phyloP scores from a whole-genome alignment of 1,140 invertebrate genomes.

The Atopsyche davidsoni region DNA sequence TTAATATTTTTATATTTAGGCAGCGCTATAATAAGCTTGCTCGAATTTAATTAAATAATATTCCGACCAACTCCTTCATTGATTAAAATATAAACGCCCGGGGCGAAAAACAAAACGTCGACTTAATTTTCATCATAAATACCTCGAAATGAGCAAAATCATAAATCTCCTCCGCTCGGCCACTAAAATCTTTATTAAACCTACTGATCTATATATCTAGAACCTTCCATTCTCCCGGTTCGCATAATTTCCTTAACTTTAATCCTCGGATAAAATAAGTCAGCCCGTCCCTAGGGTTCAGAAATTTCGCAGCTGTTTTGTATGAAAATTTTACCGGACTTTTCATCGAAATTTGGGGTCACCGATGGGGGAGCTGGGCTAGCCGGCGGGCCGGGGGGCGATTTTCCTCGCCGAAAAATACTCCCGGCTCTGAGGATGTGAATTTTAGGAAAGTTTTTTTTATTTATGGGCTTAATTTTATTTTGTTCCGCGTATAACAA shows the following conservation, averaged over 20 bases:
- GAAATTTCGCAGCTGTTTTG: not conserved
- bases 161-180: too few species aligned
- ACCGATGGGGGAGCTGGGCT: not conserved
- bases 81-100: not conserved
- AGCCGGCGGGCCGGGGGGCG: too few species aligned
- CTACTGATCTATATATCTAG: not conserved
- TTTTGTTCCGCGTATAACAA: constrained; percentile 31
- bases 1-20: too few species aligned
- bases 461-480: constrained; percentile 32
- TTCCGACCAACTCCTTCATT: too few species aligned
- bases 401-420: constrained; percentile 3
- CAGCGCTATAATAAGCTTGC: too few species aligned
- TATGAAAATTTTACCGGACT: not conserved
- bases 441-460: constrained; percentile 23
- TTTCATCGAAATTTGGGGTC: not conserved
- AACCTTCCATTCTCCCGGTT: not conserved
- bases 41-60: too few species aligned
- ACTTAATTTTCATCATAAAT: not conserved
- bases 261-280: not conserved
- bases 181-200: constrained; percentile 1
- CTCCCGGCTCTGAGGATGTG: constrained; percentile 12
- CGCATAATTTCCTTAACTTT: constrained; percentile 1
- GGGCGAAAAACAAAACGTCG: constrained; percentile 1
- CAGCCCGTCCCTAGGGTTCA: not conserved
- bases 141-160: constrained; percentile 2